Conservation (phyloP, 2,797 vertebrate genomes). For the Gallinago solitaria region DNA sequence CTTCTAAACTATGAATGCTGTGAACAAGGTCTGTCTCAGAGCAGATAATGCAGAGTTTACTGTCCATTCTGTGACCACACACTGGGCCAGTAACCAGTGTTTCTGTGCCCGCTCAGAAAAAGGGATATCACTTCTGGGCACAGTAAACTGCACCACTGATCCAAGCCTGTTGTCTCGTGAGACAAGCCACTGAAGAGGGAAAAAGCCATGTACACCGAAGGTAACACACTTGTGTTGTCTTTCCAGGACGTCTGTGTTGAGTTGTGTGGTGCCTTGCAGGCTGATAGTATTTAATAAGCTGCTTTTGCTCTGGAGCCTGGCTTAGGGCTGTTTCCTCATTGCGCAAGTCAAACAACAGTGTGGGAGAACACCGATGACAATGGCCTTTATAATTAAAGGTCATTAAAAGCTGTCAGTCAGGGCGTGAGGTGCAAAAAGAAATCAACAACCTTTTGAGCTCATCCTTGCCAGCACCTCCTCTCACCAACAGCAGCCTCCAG, state of each 20-base stretch:
- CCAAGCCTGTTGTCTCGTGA: not conserved
- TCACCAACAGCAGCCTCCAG: not conserved
- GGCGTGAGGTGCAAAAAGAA: not conserved
- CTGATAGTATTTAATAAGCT: not conserved
- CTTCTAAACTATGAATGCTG: not conserved
- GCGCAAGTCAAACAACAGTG: not conserved
- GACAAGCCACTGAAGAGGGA: not conserved
- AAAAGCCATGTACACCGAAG: not conserved
- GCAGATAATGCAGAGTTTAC: not conserved
- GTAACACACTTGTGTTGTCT: not conserved
- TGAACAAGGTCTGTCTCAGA: not conserved
- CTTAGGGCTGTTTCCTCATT: not conserved
- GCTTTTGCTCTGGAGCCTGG: not conserved
- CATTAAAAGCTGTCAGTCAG: not conserved
- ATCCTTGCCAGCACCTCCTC: not conserved
- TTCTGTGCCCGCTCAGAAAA: not conserved
- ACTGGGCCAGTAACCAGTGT: not conserved
- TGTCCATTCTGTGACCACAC: not conserved
- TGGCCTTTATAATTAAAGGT: conserved; percentile 15
- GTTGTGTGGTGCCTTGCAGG: not conserved
- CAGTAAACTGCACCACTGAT: not conserved
- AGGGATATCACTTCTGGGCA: not conserved
- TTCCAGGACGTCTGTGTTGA: not conserved
- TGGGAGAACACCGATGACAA: not conserved
- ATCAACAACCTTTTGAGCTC: not conserved